phyloP scores from a whole-genome alignment of 2,113 vertebrate species.

The Xiphophorus couchianus region DNA sequence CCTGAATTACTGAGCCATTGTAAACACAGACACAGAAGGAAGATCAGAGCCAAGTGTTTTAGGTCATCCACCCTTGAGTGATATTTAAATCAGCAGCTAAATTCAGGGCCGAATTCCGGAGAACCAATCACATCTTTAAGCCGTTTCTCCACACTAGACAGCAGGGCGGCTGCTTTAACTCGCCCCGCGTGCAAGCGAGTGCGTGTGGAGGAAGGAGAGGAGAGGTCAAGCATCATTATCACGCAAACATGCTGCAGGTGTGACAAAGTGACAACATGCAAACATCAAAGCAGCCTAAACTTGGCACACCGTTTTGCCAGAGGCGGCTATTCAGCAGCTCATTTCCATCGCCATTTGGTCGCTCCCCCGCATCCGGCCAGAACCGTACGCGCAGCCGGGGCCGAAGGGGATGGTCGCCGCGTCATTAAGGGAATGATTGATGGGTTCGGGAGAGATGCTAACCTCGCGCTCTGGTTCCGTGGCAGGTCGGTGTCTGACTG shows the following conservation, averaged over 20 bases:
- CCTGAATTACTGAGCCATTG: neutral
- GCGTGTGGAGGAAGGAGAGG: slow-evolving; percentile 23
- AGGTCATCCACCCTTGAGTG: neutral
- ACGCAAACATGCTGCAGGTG: slow-evolving; percentile 67
- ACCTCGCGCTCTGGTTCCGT: slow-evolving; percentile 2
- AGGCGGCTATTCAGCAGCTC: slow-evolving; percentile 5
- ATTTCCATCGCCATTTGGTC: slow-evolving; percentile 46
- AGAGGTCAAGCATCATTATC: slow-evolving; percentile 54
- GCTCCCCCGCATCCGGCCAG: neutral
- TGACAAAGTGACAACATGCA: slow-evolving; percentile 67
- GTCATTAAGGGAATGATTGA: slow-evolving; percentile 54
- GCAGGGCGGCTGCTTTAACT: neutral
- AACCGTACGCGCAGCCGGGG: neutral
- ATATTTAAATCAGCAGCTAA: neutral
- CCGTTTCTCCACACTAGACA: slow-evolving; percentile 3
- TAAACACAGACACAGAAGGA: neutral
- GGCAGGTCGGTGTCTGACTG: too few species aligned
- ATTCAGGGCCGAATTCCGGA: neutral
- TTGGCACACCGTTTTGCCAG: slow-evolving; percentile 49
- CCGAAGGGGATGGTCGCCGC: slow-evolving; percentile 4
- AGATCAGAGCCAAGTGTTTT: neutral
- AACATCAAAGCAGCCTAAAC: slow-evolving; percentile 59
- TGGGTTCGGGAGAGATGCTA: slow-evolving; percentile 32
- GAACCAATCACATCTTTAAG: slow-evolving; percentile 5
- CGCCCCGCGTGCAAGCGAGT: slow-evolving; percentile 25